phyloP scores from a whole-genome alignment of 2,888 invertebrate species.

The Carterocephalus palaemon region DNA sequence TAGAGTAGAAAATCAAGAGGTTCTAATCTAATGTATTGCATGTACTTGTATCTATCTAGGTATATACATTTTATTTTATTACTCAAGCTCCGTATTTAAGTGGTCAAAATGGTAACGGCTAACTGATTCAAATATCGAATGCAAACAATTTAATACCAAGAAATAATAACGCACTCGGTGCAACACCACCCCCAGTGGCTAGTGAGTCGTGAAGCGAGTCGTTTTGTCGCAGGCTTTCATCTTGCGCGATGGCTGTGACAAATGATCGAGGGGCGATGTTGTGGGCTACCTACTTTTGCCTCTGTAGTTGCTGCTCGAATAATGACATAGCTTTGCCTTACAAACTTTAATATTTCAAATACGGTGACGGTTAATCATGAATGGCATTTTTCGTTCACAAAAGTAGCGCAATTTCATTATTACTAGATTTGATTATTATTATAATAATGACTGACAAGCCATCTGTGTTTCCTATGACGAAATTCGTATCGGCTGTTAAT shows the following conservation, averaged over 20 bases:
- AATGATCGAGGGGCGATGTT: slow-evolving; percentile 53
- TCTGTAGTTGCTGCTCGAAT: slow-evolving; percentile 4
- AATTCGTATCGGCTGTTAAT: too few species aligned
- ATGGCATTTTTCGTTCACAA: too few species aligned
- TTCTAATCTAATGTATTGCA: neutral
- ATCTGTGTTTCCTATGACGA: too few species aligned
- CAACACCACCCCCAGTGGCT: slow-evolving; percentile 41
- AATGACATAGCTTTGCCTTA: too few species aligned
- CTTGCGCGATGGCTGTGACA: slow-evolving; percentile 69
- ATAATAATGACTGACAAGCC: too few species aligned
- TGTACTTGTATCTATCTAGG: neutral
- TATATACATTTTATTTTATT: neutral
- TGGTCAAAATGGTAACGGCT: neutral
- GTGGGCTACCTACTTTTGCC: slow-evolving; percentile 27
- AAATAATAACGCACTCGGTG: slow-evolving; percentile 8
- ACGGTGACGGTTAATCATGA: too few species aligned
- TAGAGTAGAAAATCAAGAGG: neutral
- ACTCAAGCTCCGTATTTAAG: neutral
- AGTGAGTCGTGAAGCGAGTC: slow-evolving; percentile 66
- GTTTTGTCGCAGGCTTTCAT: slow-evolving; percentile 70
- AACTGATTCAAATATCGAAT: neutral
- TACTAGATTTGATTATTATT: too few species aligned
- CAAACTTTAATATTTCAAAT: too few species aligned
- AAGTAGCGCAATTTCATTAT: too few species aligned
- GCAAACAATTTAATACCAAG: neutral